These are phyloP conservation scores for Corythoichthys haematopterus DNA, from an alignment of 2,113 vertebrate species.

Conservation along the genomic window DNA sequence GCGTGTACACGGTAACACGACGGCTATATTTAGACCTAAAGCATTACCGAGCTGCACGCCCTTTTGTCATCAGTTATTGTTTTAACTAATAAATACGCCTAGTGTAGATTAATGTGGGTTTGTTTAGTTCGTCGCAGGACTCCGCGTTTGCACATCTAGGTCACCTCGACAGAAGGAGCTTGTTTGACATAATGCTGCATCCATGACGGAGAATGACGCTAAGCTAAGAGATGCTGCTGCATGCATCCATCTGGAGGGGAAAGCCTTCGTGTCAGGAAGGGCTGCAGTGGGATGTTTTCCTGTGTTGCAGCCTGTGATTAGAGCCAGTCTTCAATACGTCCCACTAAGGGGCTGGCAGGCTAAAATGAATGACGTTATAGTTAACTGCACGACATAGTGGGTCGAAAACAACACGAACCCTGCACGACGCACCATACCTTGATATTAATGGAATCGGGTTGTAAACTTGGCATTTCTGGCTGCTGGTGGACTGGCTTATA, in stretches of 20 bases:
- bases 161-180: constrained; percentile 22
- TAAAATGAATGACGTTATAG: constrained; percentile 63
- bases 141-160: constrained; percentile 47
- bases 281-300: constrained; percentile 56
- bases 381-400: constrained; percentile 28
- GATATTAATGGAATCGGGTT: not conserved
- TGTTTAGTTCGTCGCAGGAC: constrained; percentile 22
- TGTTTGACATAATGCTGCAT: constrained; percentile 10
- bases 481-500: not conserved
- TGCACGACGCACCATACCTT: not conserved
- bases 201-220: constrained; percentile 12
- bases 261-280: constrained; percentile 43
- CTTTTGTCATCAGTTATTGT: constrained; percentile 21
- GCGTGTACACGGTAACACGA: constrained; percentile 43
- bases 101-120: constrained; percentile 1
- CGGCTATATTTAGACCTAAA: constrained; percentile 64
- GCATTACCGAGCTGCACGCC: constrained; percentile 36
- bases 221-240: constrained; percentile 8
- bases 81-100: constrained; percentile 10
- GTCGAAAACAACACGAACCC: not conserved
- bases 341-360: constrained; percentile 43
- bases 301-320: constrained; percentile 59
- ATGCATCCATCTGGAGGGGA: constrained; percentile 29
- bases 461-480: not conserved
- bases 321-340: constrained; percentile 57